Percentiles rank a stretch among this genome's conserved stretches.
These are phyloP conservation scores for Otis tarda DNA, from an alignment of 2,113 vertebrate species.

Conservation along the genomic window DNA sequence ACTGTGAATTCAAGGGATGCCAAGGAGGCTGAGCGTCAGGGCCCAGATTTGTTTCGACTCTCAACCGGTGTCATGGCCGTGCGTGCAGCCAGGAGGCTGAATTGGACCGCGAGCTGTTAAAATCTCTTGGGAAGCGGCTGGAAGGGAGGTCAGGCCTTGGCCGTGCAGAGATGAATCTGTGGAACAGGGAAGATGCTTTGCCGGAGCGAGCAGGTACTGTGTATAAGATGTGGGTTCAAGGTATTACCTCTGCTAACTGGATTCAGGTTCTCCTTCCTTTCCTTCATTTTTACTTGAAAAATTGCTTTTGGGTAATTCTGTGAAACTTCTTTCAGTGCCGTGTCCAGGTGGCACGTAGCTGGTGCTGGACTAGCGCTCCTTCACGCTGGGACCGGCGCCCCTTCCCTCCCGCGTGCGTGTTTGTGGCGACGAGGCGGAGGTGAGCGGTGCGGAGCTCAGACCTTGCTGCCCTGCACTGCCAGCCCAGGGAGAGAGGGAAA, in stretches of 20 bases:
- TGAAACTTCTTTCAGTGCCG: background rate
- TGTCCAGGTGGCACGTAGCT: background rate
- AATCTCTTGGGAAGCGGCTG: background rate
- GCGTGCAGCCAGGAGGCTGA: background rate
- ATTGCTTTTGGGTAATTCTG: background rate
- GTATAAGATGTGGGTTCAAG: background rate
- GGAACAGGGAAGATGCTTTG: background rate
- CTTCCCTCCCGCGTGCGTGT: accelerated
- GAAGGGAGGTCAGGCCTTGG: background rate
- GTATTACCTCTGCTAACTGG: background rate
- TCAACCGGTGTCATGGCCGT: accelerated
- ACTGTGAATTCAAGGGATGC: background rate
- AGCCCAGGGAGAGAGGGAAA: background rate
- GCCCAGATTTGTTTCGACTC: no score
- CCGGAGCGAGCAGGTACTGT: background rate
- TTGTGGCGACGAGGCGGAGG: accelerated
- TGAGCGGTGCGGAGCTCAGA: background rate
- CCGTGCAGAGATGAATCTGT: background rate
- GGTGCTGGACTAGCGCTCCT: background rate
- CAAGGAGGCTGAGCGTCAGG: accelerated
- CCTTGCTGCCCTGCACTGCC: background rate
- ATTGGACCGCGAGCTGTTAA: background rate
- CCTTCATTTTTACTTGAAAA: conserved; percentile 32
- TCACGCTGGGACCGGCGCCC: accelerated
- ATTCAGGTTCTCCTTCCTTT: background rate